Base-by-base conservation (phyloP, 2,797 vertebrate genomes). In the Ctenochaetus hawaiiensis region DNA sequence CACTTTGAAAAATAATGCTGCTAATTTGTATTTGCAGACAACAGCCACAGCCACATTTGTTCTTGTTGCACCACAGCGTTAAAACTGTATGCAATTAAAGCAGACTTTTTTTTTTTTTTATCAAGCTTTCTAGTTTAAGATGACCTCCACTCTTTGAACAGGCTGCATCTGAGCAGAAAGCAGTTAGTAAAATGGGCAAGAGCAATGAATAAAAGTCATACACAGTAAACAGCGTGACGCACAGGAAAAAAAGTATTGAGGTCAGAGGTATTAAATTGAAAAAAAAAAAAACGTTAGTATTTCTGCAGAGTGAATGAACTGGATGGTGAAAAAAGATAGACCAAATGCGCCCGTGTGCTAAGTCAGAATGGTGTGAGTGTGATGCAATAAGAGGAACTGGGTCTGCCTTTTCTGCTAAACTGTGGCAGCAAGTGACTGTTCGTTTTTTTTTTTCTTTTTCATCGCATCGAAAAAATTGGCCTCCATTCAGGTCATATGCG, bases 131-230 rank as follows among this genome's bases (percentile, higher is more conserved):
- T 62, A 52, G 78, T 79, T 87, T 72, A 83, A 81, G 57, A 63
- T 77, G 76, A 66, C 76, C 70, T 54, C 66, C 54, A 67, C 64
- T 75, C 62, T 67, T 72, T 74, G 63, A 66, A 68, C 52, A 75
- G 37, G 73, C 49, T 73, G 52, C 52, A 78, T 78, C 78, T 62
- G 47, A 45, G 67, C 49, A 80, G 66, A 82, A 54, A 67, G 79
- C 63, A 67, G 83, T 88, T 85, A 84, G 83, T 86, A 87, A 72
- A 83, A 92, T 82, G 66, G 75, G 52, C 30, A 80, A 84, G 71
- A 89, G 41, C 63, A 81, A 89, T 87, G 54, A 88, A 82, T 86
- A 64, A 73, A 71, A 85, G 71, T 75, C 78, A 84, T 16, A 77
- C 58, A 79, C 49, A 75, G 71, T 67, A 65, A 87, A 88, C 60